Percentiles rank a stretch among this genome's conserved stretches.
phyloP scores from a whole-genome alignment of 1,140 invertebrate genomes.

The Stenopsyche tienmushanensis region DNA sequence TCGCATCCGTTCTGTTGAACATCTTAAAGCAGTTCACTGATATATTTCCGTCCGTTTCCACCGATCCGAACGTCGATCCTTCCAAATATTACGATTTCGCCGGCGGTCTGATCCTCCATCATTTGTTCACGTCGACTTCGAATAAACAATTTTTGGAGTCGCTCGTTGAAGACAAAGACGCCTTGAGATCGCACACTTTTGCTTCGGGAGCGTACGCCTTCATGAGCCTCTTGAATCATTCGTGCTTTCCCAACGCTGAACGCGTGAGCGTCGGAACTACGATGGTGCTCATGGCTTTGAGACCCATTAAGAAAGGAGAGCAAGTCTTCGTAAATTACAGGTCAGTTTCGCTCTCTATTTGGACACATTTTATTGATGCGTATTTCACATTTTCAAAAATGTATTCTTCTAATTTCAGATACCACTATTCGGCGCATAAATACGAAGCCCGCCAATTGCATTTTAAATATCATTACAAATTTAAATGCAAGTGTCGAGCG shows the following conservation, averaged over 20 bases:
- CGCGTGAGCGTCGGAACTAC: slow-evolving; percentile 59
- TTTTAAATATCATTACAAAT: slow-evolving; percentile 82
- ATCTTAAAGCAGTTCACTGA: not conserved
- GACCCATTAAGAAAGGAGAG: slow-evolving; percentile 65
- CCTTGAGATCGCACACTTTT: slow-evolving; percentile 55
- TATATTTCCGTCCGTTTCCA: not conserved
- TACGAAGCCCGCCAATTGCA: slow-evolving; percentile 62
- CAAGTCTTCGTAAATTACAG: slow-evolving; percentile 69
- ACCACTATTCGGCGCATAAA: slow-evolving; percentile 69
- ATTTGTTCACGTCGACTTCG: not conserved
- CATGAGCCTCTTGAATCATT: slow-evolving; percentile 86
- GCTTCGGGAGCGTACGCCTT: slow-evolving; percentile 70
- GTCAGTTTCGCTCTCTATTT: slow-evolving; percentile 45
- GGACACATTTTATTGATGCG: slow-evolving; percentile 2
- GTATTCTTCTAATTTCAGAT: slow-evolving; percentile 53
- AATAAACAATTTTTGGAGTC: not conserved
- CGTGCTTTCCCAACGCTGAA: slow-evolving; percentile 84
- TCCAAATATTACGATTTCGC: not conserved
- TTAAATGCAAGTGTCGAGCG: slow-evolving; percentile 77
- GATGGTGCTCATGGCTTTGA: slow-evolving; percentile 59
- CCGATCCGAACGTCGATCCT: not conserved
- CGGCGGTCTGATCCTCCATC: not conserved
- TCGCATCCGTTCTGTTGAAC: not conserved
- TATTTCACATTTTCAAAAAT: not conserved
- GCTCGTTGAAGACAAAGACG: not conserved